Evolutionary conservation across 1,140 invertebrate genomes (phyloP), one percentile per base, ranked within the genome.

Genomic region (Vanessa tameamea): DNA sequence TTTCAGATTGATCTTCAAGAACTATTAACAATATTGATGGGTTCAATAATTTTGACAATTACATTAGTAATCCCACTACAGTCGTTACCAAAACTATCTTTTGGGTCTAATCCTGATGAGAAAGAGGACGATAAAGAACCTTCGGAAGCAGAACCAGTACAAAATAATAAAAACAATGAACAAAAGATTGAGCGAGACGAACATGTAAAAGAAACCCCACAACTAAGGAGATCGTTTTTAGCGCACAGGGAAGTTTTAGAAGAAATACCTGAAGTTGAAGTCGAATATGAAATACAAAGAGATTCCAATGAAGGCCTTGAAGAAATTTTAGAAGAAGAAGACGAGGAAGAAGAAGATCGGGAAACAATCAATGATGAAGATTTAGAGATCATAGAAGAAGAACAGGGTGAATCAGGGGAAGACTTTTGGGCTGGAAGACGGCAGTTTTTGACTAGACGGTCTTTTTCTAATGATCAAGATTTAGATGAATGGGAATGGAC

Each of bases 61-160:
- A 88, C 96, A 9, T 94, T 96, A 67, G 95, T 96, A 69, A 94
- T 94, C 15, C 95, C 95, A 47, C 95, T 95, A 82, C 95, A 96
- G 85, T 95, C 95, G 69, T 86, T 96, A 8, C 95, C 95, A 78
- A 95, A 95, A 82, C 73, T 94, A 64, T 81, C 94, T 1, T 79
- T 78, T 64, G 78, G 81, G 23, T 71, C 50, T 37, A 67, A 80
- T 65, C 77, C 14, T 48, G 76, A 79, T 55, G 69, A 77, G 61
- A 76, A 80, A 78, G 73, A 71, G 61, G 16, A 78, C 37, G 53
- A 72, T 47, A 61, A 75, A 64, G 73, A 78, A 55, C 11, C 57
- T 23, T 47, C 55, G 26, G 73, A 77, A 12, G 55, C 13, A 50
- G 73, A 75, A 11, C 23, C 59, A n/a, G 53, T 16, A n/a, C 48